Conservation (phyloP, 2,888 invertebrate genomes). For the Mimachlamys varia region DNA sequence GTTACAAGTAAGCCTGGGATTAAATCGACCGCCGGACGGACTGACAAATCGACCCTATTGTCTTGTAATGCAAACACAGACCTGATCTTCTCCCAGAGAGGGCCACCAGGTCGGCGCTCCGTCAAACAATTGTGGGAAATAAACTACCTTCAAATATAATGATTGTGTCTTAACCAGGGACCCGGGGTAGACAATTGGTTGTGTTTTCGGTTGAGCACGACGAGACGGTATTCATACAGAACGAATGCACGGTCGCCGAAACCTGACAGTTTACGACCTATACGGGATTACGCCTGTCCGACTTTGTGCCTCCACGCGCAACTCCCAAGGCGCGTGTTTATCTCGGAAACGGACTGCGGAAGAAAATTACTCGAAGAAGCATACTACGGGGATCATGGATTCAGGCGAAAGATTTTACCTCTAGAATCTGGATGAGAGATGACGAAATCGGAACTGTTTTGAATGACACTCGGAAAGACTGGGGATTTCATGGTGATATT, state of each 20-base stretch:
- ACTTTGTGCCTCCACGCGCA: not conserved
- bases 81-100: not conserved
- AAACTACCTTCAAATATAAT: not conserved
- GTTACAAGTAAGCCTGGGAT: conserved; percentile 6
- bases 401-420: not conserved
- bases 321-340: not conserved
- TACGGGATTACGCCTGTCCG: not conserved
- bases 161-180: not conserved
- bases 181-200: conserved; percentile 8
- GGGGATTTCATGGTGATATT: not conserved
- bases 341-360: not conserved
- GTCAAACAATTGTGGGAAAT: not conserved
- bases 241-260: not conserved
- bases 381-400: not conserved
- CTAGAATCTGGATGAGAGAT: not conserved
- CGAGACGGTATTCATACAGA: conserved; percentile 8
- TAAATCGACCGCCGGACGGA: not conserved
- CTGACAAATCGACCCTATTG: no score
- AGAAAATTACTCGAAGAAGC: not conserved
- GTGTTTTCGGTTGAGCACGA: not conserved
- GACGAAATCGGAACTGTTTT: not conserved
- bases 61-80: not conserved
- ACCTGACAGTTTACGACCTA: not conserved
- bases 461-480: not conserved
- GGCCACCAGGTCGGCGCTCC: conserved; percentile 5